phyloP scores from a whole-genome alignment of 1,140 invertebrate species.

The Frieseomelitta varia region DNA sequence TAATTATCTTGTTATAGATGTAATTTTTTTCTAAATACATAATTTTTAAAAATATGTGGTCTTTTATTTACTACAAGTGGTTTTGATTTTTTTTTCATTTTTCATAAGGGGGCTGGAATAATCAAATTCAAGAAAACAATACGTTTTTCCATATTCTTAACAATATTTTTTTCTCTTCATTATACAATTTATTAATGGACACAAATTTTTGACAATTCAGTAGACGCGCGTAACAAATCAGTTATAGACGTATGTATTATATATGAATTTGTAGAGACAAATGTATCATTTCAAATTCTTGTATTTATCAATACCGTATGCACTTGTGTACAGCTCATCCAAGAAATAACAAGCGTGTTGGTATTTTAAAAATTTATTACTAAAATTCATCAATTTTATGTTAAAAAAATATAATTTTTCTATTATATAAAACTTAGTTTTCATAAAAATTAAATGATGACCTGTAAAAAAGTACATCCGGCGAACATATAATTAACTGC shows the following conservation, averaged over 20 bases:
- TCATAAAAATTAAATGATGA: not conserved
- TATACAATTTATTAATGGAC: slow-evolving; percentile 26
- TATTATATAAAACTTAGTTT: not conserved
- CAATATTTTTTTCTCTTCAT: not conserved
- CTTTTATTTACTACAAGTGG: not conserved
- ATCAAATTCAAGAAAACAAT: not conserved
- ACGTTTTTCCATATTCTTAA: not conserved
- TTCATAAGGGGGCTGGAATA: not conserved
- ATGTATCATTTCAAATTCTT: slow-evolving; percentile 16
- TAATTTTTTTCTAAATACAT: slow-evolving; percentile 6
- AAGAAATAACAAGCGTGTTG: not conserved
- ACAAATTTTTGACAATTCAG: slow-evolving; percentile 9
- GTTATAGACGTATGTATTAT: not conserved
- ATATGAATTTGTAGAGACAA: slow-evolving; percentile 18
- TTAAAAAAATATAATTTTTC: slow-evolving; percentile 8
- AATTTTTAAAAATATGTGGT: slow-evolving; percentile 14
- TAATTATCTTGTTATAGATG: not conserved
- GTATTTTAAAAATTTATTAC: not conserved
- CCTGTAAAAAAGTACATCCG: slow-evolving; percentile 7
- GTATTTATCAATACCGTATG: slow-evolving; percentile 6
- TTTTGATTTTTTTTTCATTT: not conserved
- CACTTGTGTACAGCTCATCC: slow-evolving; percentile 11
- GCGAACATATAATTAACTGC: slow-evolving; percentile 34
- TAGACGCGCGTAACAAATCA: slow-evolving; percentile 6
- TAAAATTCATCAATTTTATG: not conserved